Base-by-base conservation (phyloP, 2,797 vertebrate species). In the Erithacus rubecula region DNA sequence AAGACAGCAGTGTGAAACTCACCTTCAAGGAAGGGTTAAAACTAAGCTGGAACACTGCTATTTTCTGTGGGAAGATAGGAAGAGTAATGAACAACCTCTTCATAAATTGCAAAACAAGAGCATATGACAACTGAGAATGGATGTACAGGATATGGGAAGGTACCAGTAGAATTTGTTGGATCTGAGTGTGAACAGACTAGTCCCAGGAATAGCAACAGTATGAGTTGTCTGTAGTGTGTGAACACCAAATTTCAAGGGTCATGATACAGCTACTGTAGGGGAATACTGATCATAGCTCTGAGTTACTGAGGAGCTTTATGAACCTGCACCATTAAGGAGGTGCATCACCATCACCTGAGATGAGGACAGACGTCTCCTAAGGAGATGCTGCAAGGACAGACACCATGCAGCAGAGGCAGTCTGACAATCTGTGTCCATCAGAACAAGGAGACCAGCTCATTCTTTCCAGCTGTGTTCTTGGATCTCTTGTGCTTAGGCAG, bases 11-110 rank as follows among this genome's bases (percentile, higher is more conserved):
- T 29, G 53, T 43, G 52, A 59, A 59, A 51, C 10, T 36, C 0
- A 0, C 39, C 41, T 77, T 60, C 5, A 8, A 10, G 39, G 34
- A 53, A 10, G 13, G 46, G 47, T 60, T 29, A 39, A 60, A 39
- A 34, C 39, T 69, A 72, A 53, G 16, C 55, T 77, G 83, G 63
- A 46, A 18, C 34, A 30, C 13, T 39, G 29, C 26, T 53, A 0
- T 39, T 69, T 77, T 69, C 39, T 0, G 0, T 77, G 41, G 47
- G 47, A 60, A 34, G 5, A 39, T 39, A 21, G 1, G n/a, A 53
- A 77, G 47, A 62, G 24, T 62, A 34, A 39, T 53, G 47, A 53
- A 47, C 55, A 53, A 46, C 20, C 24, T 69, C 29, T 39, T 68
- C 9, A 21, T 53, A 53, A 39, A 46, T 26, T 60, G 52, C 64